These are phyloP conservation scores for Harpegnathos saltator DNA, from an alignment of 1,140 invertebrate species.

Conservation along the genomic window DNA sequence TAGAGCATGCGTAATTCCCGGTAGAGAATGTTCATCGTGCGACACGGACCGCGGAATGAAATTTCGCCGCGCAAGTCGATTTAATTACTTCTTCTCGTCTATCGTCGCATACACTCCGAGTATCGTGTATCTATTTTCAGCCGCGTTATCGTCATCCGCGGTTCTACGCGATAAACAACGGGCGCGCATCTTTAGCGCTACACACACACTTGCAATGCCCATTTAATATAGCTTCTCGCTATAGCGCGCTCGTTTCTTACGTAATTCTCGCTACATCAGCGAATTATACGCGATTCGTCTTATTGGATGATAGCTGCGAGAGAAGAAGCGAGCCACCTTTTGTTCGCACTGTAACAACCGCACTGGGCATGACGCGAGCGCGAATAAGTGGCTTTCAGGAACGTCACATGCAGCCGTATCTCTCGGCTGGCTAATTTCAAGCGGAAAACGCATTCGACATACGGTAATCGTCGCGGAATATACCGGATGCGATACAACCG, in stretches of 20 bases:
- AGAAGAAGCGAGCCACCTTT: not conserved
- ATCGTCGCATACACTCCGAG: not conserved
- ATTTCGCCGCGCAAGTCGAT: not conserved
- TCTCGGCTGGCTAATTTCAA: too few species aligned
- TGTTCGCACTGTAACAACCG: not conserved
- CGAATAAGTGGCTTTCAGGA: not conserved
- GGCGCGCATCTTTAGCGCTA: not conserved
- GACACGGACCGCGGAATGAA: not conserved
- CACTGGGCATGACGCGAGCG: too few species aligned
- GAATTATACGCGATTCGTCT: not conserved
- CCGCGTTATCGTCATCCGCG: not conserved
- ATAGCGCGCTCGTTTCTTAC: not conserved
- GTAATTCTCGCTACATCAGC: not conserved
- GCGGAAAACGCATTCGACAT: too few species aligned
- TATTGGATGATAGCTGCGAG: not conserved
- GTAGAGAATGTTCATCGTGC: not conserved
- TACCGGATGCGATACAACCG: too few species aligned
- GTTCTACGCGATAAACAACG: conserved; percentile 5
- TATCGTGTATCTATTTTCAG: conserved; percentile 5
- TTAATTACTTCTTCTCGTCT: not conserved
- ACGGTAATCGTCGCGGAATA: too few species aligned
- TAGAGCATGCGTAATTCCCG: not conserved
- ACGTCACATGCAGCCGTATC: too few species aligned
- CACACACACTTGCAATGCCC: not conserved
- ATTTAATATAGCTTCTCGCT: not conserved